Base-by-base conservation (phyloP, 2,797 vertebrate genomes). In the Anabas testudineus region DNA sequence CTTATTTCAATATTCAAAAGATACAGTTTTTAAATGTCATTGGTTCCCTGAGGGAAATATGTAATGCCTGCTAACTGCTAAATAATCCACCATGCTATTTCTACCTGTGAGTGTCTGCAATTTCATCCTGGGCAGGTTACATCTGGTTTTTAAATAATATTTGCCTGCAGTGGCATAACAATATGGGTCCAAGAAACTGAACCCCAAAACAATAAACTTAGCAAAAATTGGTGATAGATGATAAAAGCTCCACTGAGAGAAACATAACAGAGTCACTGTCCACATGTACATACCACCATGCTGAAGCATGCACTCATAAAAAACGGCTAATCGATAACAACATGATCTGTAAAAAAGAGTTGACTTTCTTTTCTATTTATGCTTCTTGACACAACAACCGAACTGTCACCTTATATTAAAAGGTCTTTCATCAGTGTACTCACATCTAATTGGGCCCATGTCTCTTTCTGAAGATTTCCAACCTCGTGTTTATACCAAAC, bases 381-480 rank as follows among this genome's bases (percentile, higher is more conserved):
- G 22, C 21, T 7, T 60, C 9, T 34, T 32, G 46, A 66, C 45
- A 54, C 1, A n/a, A 51, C 65, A 64, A 46, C 16, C 4, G 21
- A 54, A 30, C 46, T 21, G 51, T 59, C 67, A 59, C 12, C 54
- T 43, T 34, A 21, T 41, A 54, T 71, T 37, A 53, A 58, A 61
- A 14, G 59, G 39, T 4, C 46, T 69, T 67, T 72, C 9, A 68
- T 79, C 53, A 41, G 18, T 48, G 14, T 14, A 55, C 65, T 61
- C 46, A 53, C 19, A 70, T 75, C n/a, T 32, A 57, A 67, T 16
- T 37, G n/a, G 16, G 41, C 49, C 53, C 59, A 39, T 3, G 41
- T 51, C 19, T 58, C 55, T 28, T 32, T 52, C 41, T 68, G 61
- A 77, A 57, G 45, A 74, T 32, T 49, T 65, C 37, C 22, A 59